Percentiles rank a stretch among this genome's conserved stretches.
Conservation (phyloP, 1,140 invertebrate species). For the Nylanderia fulva region DNA sequence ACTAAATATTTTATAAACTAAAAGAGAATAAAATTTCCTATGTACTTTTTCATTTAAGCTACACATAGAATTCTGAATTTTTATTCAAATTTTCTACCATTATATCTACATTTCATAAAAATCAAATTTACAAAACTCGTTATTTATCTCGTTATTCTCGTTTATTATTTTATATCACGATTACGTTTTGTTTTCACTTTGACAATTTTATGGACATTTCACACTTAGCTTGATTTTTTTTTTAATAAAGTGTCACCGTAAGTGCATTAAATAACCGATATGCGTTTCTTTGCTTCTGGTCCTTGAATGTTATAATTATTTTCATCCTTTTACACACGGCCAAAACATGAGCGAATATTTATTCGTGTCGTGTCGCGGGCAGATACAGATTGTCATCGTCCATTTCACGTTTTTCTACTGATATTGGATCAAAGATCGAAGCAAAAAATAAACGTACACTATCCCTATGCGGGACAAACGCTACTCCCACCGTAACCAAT, state of each 20-base stretch:
- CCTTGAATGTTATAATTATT: slow-evolving; percentile 49
- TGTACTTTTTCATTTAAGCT: background rate
- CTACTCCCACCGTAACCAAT: slow-evolving; percentile 49
- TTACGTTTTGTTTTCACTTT: background rate
- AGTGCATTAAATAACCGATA: slow-evolving; percentile 37
- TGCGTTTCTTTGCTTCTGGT: background rate
- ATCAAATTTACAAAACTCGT: background rate
- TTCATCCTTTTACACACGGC: slow-evolving; percentile 15
- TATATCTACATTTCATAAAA: background rate
- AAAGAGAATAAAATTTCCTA: background rate
- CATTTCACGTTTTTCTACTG: slow-evolving; percentile 52
- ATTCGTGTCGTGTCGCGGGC: slow-evolving; percentile 46
- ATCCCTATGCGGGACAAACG: slow-evolving; percentile 53
- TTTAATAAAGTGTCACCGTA: slow-evolving; percentile 13
- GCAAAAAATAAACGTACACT: slow-evolving; percentile 20
- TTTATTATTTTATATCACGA: background rate
- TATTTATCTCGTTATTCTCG: background rate
- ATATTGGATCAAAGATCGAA: slow-evolving; percentile 59
- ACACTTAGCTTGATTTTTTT: too few relatives aligned
- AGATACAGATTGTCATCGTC: slow-evolving; percentile 60
- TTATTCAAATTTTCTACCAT: background rate
- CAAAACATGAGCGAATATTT: slow-evolving; percentile 33
- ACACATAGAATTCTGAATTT: background rate
- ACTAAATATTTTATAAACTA: background rate
- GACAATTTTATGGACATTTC: background rate